Evolutionary conservation across 2,797 vertebrate species (phyloP), one percentile per base, ranked within the genome.

Genomic region (Poecile montanus): DNA sequence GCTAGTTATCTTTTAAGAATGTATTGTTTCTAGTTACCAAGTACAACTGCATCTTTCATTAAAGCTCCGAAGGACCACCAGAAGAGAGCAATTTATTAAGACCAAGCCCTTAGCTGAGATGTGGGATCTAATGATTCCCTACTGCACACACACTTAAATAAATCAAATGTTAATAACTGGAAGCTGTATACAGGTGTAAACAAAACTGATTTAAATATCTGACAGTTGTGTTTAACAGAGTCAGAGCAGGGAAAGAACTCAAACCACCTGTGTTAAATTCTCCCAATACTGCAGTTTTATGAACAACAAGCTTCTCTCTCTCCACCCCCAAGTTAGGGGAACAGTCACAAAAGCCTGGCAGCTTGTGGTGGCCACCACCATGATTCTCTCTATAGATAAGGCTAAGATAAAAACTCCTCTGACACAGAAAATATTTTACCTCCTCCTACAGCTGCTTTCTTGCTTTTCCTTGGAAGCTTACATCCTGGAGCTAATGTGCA

Each of bases 11-110:
- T 86, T 72, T 84, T 19, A 13, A 7, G 34, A 91, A 70, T 10
- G 4, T 42, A 27, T 63, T 76, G 34, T 79, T 95, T 85, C 88
- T 82, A 77, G 78, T 77, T 87, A 87, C 45, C 77, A 86, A 85
- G 42, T 42, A 67, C 40, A 89, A 91, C 40, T 47, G 29, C 34
- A 45, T 61, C 63, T 76, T 67, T 72, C 71, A 85, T 54, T 54
- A 86, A 51, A 88, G 53, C 70, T 93, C 94, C 16, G 25, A 88
- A 63, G 66, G 67, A 86, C 63, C 53, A 84, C 53, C 76, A 88
- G 45, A 84, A 75, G 54, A 78, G 20, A 56, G 8, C 27, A 75
- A 81, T 67, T 96, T 78, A 95, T 91, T 76, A 93, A 61, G 21
- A 88, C 29, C 36, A 54, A 74, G 51, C 53, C 72, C 47, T 68